Base-by-base conservation (phyloP, 2,888 invertebrate species). In the Mantis religiosa region DNA sequence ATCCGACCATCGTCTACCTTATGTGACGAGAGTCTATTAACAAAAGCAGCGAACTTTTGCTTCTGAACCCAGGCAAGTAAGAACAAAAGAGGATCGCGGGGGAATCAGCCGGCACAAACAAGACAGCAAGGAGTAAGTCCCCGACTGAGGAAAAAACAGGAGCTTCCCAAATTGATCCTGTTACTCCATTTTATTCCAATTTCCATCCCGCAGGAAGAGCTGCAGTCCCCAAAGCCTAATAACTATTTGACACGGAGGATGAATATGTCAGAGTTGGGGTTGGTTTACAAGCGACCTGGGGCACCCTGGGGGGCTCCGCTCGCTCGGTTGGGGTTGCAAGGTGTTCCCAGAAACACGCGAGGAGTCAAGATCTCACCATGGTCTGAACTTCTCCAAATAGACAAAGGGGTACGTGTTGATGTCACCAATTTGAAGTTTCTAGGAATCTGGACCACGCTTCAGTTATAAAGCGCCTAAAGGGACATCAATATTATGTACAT, bases 171-270 rank as follows among this genome's bases (percentile, higher is more conserved):
- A 89, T 89, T 89, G 89, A 89, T 89, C 89, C 84, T 89, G 89
- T 89, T 89, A 89, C 89, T 89, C 88, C 88, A 89, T 89, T 89
- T 89, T 89, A 89, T 89, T 89, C 89, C 89, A 89, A 88, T 89
- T 89, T 88, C 88, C 85, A 88, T 83, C 85, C 88, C 83, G 41
- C 27, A n/a, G 85, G 54, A 54, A 27, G 27, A 86, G 88, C 54
- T 71, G 47, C 15, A 87, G n/a, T 89, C 89, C 87, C 89, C 14
- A 28, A 87, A 83, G 89, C 14, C 87, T 85, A 89, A 87, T 89
- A 89, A 89, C 89, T 81, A 89, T 89, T 87, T 89, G 89, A 89
- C 89, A 89, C 89, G 89, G 89, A 83, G 87, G 87, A 89, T 89
- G 89, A 83, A 89, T 89, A 85, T 89, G 89, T 89, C 89, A 89